Base-by-base conservation (phyloP, 2,797 vertebrate genomes). In the Bovichtus variegatus region DNA sequence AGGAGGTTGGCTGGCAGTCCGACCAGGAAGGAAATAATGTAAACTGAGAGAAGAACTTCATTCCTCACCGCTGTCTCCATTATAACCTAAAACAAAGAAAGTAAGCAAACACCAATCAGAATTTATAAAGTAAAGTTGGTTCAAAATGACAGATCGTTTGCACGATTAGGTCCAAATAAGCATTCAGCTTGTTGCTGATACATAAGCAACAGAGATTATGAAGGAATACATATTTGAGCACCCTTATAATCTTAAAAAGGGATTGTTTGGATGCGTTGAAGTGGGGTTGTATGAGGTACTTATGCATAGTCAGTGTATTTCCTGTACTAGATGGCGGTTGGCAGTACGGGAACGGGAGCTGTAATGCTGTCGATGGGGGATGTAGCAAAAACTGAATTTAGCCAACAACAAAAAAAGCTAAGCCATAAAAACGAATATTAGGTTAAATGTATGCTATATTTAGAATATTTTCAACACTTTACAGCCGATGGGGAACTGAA, bases 1-100 rank as follows among this genome's bases (percentile, higher is more conserved):
- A 96, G 59, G 29, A 96, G 38, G 85, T 96, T 97, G 76, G 95
- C 84, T 0, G 96, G 96, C 25, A 97, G 83, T 12, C 96, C 96
- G 0, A 94, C 86, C 62, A 95, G 13, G 69, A 97, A 96, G 31
- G 94, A 93, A 7, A 95, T 0, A 31, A 95, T 66, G 85, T 96
- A 96, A 80, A 93, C 60, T 0, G 83, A 8, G 1, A 97, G 93
- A 69, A 94, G 74, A 11, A 91, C 19, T 41, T 81, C 66, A 31
- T n/a, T 57, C 8, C 15, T 74, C 54, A 85, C 63, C 12, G 19
- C 11, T 0, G 1, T 2, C 15, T 15, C 51, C 62, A 66, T 78
- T 2, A 13, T 60, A 34, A 3, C 50, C 75, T 87, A 65, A 64
- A 58, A 16, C 50, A 79, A 53, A 80, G 38, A 12, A 67, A n/a